Evolutionary conservation across 2,113 vertebrate species (phyloP).

Genomic region (Panthera leo): DNA sequence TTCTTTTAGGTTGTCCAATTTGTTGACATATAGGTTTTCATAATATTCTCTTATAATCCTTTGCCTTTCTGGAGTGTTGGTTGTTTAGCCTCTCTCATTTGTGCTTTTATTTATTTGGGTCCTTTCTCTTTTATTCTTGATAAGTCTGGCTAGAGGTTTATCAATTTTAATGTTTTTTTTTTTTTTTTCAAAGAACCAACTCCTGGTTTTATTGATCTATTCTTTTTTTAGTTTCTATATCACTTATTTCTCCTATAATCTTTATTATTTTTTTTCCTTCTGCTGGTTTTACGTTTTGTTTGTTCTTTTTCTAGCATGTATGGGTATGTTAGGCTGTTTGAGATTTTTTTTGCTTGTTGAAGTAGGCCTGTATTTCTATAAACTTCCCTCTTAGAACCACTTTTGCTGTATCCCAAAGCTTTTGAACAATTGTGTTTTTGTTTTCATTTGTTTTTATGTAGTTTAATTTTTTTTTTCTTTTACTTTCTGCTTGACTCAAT

Average conservation of each 20-base stretch:
- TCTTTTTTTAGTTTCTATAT: not conserved
- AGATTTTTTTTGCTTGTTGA: not conserved
- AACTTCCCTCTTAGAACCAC: not conserved
- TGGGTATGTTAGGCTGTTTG: not conserved
- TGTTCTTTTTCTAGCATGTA: not conserved
- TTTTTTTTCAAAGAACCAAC: not conserved
- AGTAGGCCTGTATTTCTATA: not conserved
- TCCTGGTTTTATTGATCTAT: not conserved
- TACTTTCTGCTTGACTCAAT: not conserved
- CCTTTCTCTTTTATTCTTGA: not conserved
- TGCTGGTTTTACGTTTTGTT: not conserved
- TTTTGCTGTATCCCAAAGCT: not conserved
- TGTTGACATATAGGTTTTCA: not conserved
- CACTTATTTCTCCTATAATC: not conserved
- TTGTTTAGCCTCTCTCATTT: not conserved
- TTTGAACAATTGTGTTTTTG: not conserved
- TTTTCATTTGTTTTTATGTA: not conserved
- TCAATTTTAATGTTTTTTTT: not conserved
- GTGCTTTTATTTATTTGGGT: not conserved
- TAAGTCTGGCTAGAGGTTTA: not conserved
- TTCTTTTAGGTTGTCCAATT: not conserved
- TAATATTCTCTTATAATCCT: not conserved
- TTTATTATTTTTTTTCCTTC: not conserved
- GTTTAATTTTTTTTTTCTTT: not conserved
- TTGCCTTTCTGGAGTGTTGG: not conserved